Evolutionary conservation across 2,888 invertebrate species (phyloP).

Genomic region (Polymixis lichenea): DNA sequence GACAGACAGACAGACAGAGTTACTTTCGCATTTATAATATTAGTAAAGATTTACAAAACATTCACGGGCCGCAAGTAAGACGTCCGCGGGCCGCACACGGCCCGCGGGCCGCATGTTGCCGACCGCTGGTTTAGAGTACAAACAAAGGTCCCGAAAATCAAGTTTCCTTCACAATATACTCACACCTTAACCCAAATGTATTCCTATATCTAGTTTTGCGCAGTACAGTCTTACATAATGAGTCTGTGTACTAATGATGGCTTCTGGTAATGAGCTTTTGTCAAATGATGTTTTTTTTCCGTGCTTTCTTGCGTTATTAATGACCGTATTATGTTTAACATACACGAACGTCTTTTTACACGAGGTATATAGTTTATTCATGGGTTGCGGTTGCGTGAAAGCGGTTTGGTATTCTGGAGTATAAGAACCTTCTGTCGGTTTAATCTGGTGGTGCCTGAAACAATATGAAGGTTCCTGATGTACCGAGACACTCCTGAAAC

Average conservation of each 20-base stretch:
- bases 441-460: neutral
- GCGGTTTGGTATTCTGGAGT: neutral
- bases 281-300: slow-evolving; percentile 35
- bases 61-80: no score
- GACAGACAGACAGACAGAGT: no score
- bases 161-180: neutral
- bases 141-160: neutral
- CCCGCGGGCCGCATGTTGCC: no score
- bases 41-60: no score
- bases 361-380: neutral
- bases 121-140: no score
- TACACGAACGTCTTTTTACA: neutral
- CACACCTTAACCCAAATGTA: slow-evolving; percentile 49
- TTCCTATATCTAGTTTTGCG: slow-evolving; percentile 47
- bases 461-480: neutral
- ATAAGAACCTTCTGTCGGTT: neutral
- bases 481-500: neutral
- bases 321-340: neutral
- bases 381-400: neutral
- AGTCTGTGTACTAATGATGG: slow-evolving; percentile 54
- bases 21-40: no score
- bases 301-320: slow-evolving; percentile 10
- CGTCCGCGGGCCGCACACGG: no score
- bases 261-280: slow-evolving; percentile 47
- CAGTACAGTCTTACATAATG: slow-evolving; percentile 37